A percentile compares a stretch with the other conserved stretches of the same genome.
These are phyloP conservation scores for Cordilura impudica DNA, from an alignment of 2,888 invertebrate species.

Conservation along the genomic window DNA sequence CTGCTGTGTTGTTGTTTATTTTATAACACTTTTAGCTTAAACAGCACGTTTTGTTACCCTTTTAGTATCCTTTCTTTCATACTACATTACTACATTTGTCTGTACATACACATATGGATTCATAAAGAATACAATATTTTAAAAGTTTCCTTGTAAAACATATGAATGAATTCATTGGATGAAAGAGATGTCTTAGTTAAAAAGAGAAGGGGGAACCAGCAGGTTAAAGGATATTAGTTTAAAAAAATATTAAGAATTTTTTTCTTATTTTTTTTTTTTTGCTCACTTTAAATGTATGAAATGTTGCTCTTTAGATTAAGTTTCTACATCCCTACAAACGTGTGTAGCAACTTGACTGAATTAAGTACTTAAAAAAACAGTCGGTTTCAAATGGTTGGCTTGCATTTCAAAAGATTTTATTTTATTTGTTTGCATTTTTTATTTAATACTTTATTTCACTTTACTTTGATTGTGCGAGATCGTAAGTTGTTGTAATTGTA, in stretches of 20 bases:
- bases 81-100: no score
- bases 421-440: background rate
- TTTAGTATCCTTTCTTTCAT: conserved; percentile 22
- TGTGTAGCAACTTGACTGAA: background rate
- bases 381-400: background rate
- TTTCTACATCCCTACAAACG: no score
- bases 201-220: no score
- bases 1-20: background rate
- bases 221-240: background rate
- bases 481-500: background rate
- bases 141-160: background rate
- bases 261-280: background rate
- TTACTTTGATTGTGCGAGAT: background rate
- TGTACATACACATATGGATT: background rate
- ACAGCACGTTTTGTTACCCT: conserved; percentile 23
- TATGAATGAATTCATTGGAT: background rate
- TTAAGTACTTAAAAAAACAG: background rate
- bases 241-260: background rate
- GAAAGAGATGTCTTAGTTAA: background rate
- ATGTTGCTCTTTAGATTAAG: background rate
- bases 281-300: background rate
- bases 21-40: background rate
- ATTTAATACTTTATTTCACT: background rate
- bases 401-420: background rate
- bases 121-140: background rate